Base-by-base conservation (phyloP, 2,113 vertebrate species). In the Gasterosteus aculeatus region DNA sequence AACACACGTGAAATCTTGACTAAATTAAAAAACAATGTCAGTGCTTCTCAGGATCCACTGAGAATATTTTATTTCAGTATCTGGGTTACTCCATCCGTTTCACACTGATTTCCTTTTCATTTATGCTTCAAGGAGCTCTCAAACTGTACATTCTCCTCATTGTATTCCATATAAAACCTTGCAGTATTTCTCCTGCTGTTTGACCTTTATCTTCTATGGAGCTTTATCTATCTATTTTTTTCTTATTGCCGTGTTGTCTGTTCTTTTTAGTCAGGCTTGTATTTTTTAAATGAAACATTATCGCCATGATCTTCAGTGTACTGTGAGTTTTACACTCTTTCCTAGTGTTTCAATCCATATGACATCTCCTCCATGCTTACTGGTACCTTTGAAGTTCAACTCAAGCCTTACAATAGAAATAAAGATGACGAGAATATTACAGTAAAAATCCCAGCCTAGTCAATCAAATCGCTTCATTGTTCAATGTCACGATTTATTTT, bases 221-320 rank as follows among this genome's bases (percentile, higher is more conserved):
- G 84, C 79, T 35, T 35, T 35, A 79, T 67, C 70, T 75, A 51
- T 68, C 60, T 76, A 58, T 82, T 79, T 87, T 77, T 65, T 56
- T 83, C 56, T 72, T 69, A 85, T 83, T 56, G 77, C 81, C 81
- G 77, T 80, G 74, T 71, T 84, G 82, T 87, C 70, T 91, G 73
- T 89, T 94, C 92, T 95, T 94, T 93, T 91, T 79, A 95, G 95
- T 95, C 93, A 90, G 91, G 93, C 91, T 94, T 94, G 95, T 93
- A 94, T 93, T 94, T 92, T 94, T 94, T 93, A 92, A 87, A 92
- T 93, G 85, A 93, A 91, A 93, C 86, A 78, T 88, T 87, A 90
- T 89, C 89, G 89, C 81, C 89, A 84, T 91, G 69, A 90, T 90
- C 84, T 84, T 86, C 85, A 90, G 86, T 85, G 82, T 78, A 83